Evolutionary conservation across 2,888 invertebrate species (phyloP), one percentile per base, ranked within the genome.

Genomic region (Liposcelis brunnea): DNA sequence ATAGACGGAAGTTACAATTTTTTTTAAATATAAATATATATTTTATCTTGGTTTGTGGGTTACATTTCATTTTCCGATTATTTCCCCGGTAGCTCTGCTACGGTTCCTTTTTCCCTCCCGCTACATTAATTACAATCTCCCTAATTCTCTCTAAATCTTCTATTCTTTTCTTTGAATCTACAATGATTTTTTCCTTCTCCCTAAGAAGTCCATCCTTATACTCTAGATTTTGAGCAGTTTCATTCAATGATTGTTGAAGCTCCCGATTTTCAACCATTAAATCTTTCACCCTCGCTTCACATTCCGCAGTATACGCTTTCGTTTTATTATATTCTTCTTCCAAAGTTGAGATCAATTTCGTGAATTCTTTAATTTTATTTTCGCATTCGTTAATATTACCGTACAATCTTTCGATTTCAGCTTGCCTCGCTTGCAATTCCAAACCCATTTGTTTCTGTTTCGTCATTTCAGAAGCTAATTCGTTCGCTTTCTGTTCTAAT

Each of bases 301-400:
- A 19, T 49, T 45, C 47, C 36, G 11, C 45, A 18, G 31, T 2
- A 43, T 16, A 19, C 11, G 21, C 40, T 19, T 18, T 16, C 10
- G 31, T 15, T 11, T 31, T 36, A 5, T 45, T 21, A n/a, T 37
- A 15, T 18, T 45, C 37, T 45, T 38, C 31, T 37, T 49, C 47
- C 12, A 43, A 15, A 19, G 21, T 18, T 16, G 15, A 1, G 14
- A 35, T 49, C 31, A 14, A 31, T n/a, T 44, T 31, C 7, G 35
- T 18, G 32, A 47, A 31, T 36, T 34, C 11, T 26, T 43, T 35
- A 19, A 26, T n/a, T 36, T 42, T 36, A 38, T 37, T 45, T 45
- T 52, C 48, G 43, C 49, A 49, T 37, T 49, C 50, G 11, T 46
- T 40, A 21, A 54, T 36, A 47, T 49, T 49, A 26, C 38, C 49